These are phyloP conservation scores for Melikaiella ostensackeni DNA, from an alignment of 2,888 invertebrate genomes.

Conservation along the genomic window DNA sequence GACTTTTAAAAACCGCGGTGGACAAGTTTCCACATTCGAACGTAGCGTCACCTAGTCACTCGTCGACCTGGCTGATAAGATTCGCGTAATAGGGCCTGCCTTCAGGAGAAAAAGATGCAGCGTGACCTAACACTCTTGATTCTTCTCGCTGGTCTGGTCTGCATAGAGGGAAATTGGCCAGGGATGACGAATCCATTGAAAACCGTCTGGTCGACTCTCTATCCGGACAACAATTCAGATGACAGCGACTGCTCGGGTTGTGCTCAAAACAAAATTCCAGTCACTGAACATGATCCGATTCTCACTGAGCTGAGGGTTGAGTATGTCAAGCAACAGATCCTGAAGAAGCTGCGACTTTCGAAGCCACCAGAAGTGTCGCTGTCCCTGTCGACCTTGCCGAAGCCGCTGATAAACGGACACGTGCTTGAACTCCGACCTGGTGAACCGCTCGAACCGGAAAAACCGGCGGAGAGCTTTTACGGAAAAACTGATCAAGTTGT, in stretches of 20 bases:
- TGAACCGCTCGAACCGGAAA: conserved; percentile 80
- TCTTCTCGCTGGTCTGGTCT: conserved; percentile 50
- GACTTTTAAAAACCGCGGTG: conserved; percentile 14
- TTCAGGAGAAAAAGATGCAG: conserved; percentile 37
- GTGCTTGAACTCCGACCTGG: conserved; percentile 80
- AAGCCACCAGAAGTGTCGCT: conserved; percentile 85
- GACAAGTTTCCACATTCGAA: conserved; percentile 21
- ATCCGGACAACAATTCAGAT: conserved; percentile 54
- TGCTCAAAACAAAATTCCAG: conserved; percentile 64
- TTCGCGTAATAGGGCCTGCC: conserved; percentile 27
- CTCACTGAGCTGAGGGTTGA: conserved; percentile 86
- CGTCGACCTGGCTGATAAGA: conserved; percentile 32
- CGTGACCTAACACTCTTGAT: conserved; percentile 37
- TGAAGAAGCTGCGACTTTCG: conserved; percentile 87
- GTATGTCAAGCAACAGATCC: conserved; percentile 90
- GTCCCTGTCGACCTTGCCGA: conserved; percentile 83
- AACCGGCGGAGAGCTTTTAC: conserved; percentile 87
- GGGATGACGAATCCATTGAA: conserved; percentile 65
- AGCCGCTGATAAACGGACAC: conserved; percentile 87
- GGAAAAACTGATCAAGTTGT: conserved; percentile 91
- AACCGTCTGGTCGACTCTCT: conserved; percentile 67
- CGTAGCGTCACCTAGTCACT: not conserved
- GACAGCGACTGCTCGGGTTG: conserved; percentile 63
- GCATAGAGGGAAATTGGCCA: conserved; percentile 59
- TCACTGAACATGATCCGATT: conserved; percentile 68